Percentiles rank a stretch among this genome's conserved stretches.
Conservation (phyloP, 2,797 vertebrate species). For the Poecilia gillii region DNA sequence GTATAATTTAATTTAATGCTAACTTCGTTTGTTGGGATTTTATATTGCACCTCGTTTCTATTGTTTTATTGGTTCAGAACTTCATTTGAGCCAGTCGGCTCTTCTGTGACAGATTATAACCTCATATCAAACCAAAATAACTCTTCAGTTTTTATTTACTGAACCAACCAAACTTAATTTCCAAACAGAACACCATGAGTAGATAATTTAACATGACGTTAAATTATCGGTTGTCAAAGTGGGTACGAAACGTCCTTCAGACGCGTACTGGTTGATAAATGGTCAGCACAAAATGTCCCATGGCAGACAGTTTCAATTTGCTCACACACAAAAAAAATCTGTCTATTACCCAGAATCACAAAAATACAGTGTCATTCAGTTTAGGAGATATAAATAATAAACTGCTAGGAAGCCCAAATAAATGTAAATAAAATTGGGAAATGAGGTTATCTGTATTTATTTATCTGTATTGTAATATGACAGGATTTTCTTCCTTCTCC, state of each 20-base stretch:
- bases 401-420: no score
- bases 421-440: neutral
- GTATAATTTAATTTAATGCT: neutral
- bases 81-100: neutral
- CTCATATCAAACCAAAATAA: neutral
- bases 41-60: neutral
- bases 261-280: neutral
- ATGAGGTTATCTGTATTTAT: neutral
- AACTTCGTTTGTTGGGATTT: neutral
- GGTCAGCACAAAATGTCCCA: neutral
- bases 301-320: neutral
- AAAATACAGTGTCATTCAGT: neutral
- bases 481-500: neutral
- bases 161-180: neutral
- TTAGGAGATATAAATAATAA: neutral
- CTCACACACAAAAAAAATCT: neutral
- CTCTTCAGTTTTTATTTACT: neutral
- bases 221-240: neutral
- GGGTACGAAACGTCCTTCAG: neutral
- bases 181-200: constrained; percentile 1
- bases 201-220: neutral
- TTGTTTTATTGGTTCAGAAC: neutral
- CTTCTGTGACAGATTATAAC: neutral
- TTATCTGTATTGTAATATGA: neutral
- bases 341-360: neutral